Conservation (phyloP, 1,140 invertebrate genomes). For the Drosophila quadrilineata region DNA sequence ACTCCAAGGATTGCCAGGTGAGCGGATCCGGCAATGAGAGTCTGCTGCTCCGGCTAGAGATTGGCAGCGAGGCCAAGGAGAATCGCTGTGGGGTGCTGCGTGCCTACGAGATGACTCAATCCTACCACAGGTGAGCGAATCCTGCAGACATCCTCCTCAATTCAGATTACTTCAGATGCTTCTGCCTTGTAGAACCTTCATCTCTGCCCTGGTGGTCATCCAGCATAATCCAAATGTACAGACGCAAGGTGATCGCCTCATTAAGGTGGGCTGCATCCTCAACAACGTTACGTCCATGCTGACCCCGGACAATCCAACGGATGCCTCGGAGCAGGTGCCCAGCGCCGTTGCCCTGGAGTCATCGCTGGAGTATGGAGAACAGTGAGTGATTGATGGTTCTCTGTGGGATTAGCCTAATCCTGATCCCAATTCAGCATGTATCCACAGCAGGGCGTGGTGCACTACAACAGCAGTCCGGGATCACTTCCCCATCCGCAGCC, state of each 20-base stretch:
- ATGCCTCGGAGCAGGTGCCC: slow-evolving; percentile 52
- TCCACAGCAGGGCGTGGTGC: slow-evolving; percentile 54
- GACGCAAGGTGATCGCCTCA: slow-evolving; percentile 85
- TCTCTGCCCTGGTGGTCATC: slow-evolving; percentile 85
- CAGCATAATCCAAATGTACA: slow-evolving; percentile 86
- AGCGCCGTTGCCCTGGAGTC: slow-evolving; percentile 72
- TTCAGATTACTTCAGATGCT: slow-evolving; percentile 19
- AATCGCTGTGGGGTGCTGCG: slow-evolving; percentile 72
- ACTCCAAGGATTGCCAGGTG: slow-evolving; percentile 83
- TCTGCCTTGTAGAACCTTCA: slow-evolving; percentile 82
- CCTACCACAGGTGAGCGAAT: slow-evolving; percentile 52
- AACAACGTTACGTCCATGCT: slow-evolving; percentile 56
- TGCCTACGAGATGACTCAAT: slow-evolving; percentile 73
- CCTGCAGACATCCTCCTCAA: background rate
- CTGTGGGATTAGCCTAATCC: background rate
- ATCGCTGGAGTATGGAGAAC: slow-evolving; percentile 65
- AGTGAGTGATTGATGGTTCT: slow-evolving; percentile 30
- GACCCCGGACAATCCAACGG: slow-evolving; percentile 34
- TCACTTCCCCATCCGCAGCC: slow-evolving; percentile 54
- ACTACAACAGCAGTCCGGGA: slow-evolving; percentile 54
- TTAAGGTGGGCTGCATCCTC: slow-evolving; percentile 85
- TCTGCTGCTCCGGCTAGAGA: slow-evolving; percentile 55
- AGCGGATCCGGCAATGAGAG: slow-evolving; percentile 69
- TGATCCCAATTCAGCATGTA: slow-evolving; percentile 32
- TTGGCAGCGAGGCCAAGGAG: slow-evolving; percentile 74